Evolutionary conservation across 2,113 vertebrate species (phyloP).

Genomic region (Neolamprologus toae): DNA sequence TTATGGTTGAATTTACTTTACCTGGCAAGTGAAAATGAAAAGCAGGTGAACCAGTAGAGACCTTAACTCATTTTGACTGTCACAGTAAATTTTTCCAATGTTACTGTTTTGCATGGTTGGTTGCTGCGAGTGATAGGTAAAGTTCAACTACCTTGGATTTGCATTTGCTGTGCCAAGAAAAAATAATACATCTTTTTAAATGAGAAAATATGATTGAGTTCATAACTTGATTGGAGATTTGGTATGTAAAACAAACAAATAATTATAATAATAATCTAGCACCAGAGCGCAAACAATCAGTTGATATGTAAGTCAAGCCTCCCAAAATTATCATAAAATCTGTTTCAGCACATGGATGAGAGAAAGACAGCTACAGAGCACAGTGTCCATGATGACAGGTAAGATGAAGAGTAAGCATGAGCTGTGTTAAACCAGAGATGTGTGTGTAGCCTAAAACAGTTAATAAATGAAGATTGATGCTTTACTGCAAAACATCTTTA

Average conservation of each 20-base stretch:
- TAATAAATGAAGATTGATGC: constrained; percentile 22
- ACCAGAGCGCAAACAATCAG: background rate
- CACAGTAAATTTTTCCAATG: background rate
- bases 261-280: background rate
- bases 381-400: background rate
- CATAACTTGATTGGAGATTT: background rate
- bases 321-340: background rate
- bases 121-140: background rate
- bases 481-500: constrained; percentile 16
- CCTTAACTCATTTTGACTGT: background rate
- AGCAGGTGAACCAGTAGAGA: background rate
- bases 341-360: background rate
- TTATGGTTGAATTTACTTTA: background rate
- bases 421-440: background rate
- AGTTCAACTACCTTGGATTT: background rate
- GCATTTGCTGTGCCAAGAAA: background rate
- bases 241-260: background rate
- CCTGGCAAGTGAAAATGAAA: background rate
- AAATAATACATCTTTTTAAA: background rate
- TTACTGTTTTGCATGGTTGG: background rate
- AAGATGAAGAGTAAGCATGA: background rate
- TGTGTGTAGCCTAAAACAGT: background rate
- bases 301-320: background rate
- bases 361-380: background rate
- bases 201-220: background rate